Evolutionary conservation across 2,888 invertebrate genomes (phyloP).

Genomic region (Andrena praecox): DNA sequence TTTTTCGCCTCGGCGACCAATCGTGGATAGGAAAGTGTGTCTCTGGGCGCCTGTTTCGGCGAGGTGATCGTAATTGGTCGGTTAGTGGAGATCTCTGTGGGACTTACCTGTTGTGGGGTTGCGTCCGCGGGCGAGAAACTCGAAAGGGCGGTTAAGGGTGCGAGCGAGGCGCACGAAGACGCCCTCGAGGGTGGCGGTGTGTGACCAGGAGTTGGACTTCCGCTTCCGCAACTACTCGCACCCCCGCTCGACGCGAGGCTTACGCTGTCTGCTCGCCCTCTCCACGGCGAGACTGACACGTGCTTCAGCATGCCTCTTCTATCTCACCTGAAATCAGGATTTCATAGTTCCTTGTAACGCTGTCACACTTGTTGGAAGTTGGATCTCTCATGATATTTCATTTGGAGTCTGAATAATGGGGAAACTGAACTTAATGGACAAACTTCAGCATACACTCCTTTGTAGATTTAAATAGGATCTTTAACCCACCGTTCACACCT

Average conservation of each 20-base stretch:
- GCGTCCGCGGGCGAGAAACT: constrained; percentile 82
- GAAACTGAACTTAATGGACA: too few relatives aligned
- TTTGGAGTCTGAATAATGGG: too few relatives aligned
- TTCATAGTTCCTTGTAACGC: not conserved
- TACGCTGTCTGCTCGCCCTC: constrained; percentile 93
- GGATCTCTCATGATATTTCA: too few relatives aligned
- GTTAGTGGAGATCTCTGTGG: not conserved
- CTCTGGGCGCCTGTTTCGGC: not conserved
- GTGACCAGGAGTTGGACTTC: constrained; percentile 90
- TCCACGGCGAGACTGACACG: constrained; percentile 95
- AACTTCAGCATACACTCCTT: too few relatives aligned
- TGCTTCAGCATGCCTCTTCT: constrained; percentile 92
- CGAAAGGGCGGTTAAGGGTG: constrained; percentile 81
- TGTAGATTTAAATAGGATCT: too few relatives aligned
- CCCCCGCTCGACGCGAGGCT: constrained; percentile 90
- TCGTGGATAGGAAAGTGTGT: not conserved
- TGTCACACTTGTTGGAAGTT: too few relatives aligned
- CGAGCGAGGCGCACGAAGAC: constrained; percentile 83
- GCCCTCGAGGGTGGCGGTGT: constrained; percentile 85
- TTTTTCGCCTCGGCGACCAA: not conserved
- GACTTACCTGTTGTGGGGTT: constrained; percentile 81
- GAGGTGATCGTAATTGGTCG: too few relatives aligned
- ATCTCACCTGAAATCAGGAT: constrained; percentile 56
- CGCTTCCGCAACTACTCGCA: constrained; percentile 88
- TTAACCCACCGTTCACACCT: too few relatives aligned